phyloP scores from a whole-genome alignment of 2,113 vertebrate species.

The Oryzias javanicus region DNA sequence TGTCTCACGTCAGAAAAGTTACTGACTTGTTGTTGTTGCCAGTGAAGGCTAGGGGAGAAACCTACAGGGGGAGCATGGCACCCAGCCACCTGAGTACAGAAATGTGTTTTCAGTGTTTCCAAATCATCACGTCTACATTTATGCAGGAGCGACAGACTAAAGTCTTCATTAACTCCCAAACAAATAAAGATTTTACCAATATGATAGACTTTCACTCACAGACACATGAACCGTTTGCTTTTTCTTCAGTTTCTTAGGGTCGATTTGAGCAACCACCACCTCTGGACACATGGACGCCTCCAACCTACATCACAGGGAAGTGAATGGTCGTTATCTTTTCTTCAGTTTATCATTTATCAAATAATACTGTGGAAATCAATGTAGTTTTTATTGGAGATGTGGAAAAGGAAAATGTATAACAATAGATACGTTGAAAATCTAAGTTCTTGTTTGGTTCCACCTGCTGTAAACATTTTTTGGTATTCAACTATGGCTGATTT shows the following conservation, averaged over 20 bases:
- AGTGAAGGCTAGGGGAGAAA: conserved; percentile 86
- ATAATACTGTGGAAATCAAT: too few species aligned
- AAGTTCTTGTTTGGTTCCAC: too few species aligned
- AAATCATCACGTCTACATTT: too few species aligned
- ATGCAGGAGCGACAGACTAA: too few species aligned
- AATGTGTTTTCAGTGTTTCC: background rate
- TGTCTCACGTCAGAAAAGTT: conserved; percentile 81
- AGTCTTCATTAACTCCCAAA: too few species aligned
- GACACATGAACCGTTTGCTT: conserved; percentile 87
- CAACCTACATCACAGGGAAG: conserved; percentile 70
- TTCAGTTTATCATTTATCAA: too few species aligned
- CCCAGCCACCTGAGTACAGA: conserved; percentile 79
- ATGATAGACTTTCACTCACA: conserved; percentile 75
- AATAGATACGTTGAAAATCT: too few species aligned
- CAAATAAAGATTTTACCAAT: background rate
- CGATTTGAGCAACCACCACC: conserved; percentile 94
- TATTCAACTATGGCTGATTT: too few species aligned
- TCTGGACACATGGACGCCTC: conserved; percentile 94
- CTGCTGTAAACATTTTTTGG: too few species aligned
- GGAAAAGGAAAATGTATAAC: too few species aligned
- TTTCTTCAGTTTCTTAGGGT: conserved; percentile 91
- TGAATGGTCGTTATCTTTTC: too few species aligned
- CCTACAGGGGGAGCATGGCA: conserved; percentile 90
- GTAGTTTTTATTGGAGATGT: too few species aligned
- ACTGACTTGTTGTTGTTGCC: conserved; percentile 92